Percentiles rank a stretch among this genome's conserved stretches.
These are phyloP conservation scores for Oreochromis niloticus DNA, from an alignment of 2,113 vertebrate species.

Conservation along the genomic window DNA sequence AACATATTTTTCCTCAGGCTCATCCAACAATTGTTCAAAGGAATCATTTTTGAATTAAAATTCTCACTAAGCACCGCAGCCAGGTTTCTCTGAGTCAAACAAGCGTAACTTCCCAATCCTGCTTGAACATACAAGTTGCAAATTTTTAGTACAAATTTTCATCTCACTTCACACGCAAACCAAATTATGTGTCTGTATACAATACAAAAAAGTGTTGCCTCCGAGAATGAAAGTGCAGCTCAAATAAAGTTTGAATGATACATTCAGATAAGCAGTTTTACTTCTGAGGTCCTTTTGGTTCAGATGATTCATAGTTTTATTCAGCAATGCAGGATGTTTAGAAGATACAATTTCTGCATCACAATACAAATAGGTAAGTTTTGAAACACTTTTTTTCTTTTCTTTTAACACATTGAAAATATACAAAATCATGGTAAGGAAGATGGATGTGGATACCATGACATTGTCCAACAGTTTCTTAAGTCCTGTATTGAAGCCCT, in stretches of 20 bases:
- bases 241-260: neutral
- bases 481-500: neutral
- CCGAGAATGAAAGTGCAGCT: neutral
- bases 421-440: neutral
- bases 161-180: neutral
- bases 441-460: neutral
- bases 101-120: neutral
- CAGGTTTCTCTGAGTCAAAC: neutral
- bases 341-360: neutral
- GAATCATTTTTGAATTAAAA: neutral
- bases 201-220: neutral
- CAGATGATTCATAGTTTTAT: neutral
- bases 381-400: neutral
- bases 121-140: neutral
- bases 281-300: neutral
- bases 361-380: neutral
- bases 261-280: neutral
- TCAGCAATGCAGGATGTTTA: neutral
- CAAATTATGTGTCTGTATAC: neutral
- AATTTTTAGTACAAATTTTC: neutral
- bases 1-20: neutral
- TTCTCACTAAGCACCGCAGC: neutral
- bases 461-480: neutral
- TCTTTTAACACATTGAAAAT: neutral
- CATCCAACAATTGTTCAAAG: neutral